Evolutionary conservation across 2,113 vertebrate species (phyloP).

Genomic region (Pseudorectes ferrugineus): DNA sequence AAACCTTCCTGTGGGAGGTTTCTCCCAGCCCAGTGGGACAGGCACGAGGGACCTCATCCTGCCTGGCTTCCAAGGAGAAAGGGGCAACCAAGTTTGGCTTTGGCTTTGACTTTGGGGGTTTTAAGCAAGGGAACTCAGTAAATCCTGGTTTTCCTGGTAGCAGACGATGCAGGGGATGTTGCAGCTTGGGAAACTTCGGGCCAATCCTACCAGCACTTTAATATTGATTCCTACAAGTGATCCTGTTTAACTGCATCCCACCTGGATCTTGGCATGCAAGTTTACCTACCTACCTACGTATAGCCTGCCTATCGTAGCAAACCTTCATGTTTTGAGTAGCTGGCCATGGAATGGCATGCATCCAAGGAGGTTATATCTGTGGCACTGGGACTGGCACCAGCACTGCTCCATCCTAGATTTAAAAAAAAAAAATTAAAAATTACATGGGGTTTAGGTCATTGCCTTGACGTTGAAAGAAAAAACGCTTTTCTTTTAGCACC

Average conservation of each 20-base stretch:
- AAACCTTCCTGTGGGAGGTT: neutral
- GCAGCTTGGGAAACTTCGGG: neutral
- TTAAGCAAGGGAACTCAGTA: neutral
- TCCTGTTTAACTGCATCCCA: neutral
- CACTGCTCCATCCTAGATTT: neutral
- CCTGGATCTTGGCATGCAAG: accelerated
- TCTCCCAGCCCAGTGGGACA: neutral
- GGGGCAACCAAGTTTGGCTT: neutral
- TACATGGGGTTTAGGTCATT: neutral
- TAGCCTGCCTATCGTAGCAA: neutral
- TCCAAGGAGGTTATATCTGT: neutral
- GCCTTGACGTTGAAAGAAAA: neutral
- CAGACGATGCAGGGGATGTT: accelerated
- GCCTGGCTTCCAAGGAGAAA: neutral
- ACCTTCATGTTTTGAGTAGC: neutral
- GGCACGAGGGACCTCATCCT: accelerated
- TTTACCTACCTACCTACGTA: accelerated
- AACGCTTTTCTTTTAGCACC: neutral
- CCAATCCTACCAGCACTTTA: neutral
- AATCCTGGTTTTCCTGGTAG: neutral
- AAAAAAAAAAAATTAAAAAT: neutral
- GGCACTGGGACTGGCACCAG: neutral
- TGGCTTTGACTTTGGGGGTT: neutral
- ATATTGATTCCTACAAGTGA: neutral
- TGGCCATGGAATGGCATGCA: too few relatives aligned